Evolutionary conservation across 2,888 invertebrate genomes (phyloP).

Genomic region (Dichetophora obliterata): DNA sequence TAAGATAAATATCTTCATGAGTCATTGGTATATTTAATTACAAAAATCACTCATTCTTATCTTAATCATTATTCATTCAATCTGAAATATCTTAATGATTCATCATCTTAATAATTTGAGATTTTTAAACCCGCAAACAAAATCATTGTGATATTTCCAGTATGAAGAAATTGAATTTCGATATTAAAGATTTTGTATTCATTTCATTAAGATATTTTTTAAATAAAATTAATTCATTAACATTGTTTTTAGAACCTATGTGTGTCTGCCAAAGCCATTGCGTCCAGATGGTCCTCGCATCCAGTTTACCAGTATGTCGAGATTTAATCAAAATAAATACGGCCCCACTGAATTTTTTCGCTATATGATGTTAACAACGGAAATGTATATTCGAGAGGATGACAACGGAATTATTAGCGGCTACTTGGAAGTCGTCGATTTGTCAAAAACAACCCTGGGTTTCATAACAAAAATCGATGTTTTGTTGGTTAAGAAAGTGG

Average conservation of each 20-base stretch:
- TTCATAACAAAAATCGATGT: constrained; percentile 75
- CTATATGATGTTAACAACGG: constrained; percentile 72
- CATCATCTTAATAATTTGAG: too few relatives aligned
- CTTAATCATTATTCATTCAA: too few relatives aligned
- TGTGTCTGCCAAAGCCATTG: constrained; percentile 58
- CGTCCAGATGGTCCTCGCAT: constrained; percentile 71
- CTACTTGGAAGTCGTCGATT: constrained; percentile 72
- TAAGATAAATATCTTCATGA: too few relatives aligned
- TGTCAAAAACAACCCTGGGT: constrained; percentile 71
- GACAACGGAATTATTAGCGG: constrained; percentile 73
- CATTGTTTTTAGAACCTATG: constrained; percentile 44
- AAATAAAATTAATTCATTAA: too few relatives aligned
- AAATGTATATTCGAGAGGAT: constrained; percentile 74
- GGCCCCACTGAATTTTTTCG: constrained; percentile 71
- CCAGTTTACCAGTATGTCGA: constrained; percentile 70
- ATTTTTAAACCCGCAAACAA: too few relatives aligned
- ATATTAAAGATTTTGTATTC: too few relatives aligned
- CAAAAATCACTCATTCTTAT: too few relatives aligned
- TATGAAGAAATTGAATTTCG: too few relatives aligned
- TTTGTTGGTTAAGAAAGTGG: constrained; percentile 73
- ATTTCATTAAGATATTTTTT: too few relatives aligned
- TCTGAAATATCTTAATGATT: too few relatives aligned
- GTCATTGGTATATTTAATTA: too few relatives aligned
- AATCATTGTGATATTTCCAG: too few relatives aligned
- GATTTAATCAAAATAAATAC: constrained; percentile 69